These are phyloP conservation scores for Phrynosoma platyrhinos DNA, from an alignment of 2,113 vertebrate genomes.

Conservation along the genomic window DNA sequence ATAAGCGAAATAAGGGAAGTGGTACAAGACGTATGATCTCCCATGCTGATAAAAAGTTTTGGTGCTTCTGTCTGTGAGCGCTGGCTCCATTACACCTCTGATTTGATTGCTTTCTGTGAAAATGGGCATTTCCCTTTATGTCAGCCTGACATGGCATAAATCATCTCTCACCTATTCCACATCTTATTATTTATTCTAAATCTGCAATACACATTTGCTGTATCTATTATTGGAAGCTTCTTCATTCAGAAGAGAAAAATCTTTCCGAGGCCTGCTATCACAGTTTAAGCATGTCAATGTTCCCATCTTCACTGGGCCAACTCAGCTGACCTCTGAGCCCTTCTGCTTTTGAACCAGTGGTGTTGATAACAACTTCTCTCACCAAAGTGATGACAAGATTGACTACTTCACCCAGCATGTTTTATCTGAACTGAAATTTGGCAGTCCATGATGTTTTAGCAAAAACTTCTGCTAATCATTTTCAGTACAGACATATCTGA, in stretches of 20 bases:
- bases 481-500: not conserved
- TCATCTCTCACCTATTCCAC: not conserved
- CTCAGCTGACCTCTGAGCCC: not conserved
- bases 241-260: not conserved
- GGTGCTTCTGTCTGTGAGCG: not conserved
- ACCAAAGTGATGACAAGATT: slow-evolving; percentile 49
- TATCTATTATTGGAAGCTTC: not conserved
- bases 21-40: too few relatives aligned
- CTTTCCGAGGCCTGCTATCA: slow-evolving; percentile 53
- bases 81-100: not conserved
- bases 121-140: not conserved
- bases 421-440: slow-evolving; percentile 61
- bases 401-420: slow-evolving; percentile 43
- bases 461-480: slow-evolving; percentile 50
- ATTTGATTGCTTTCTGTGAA: not conserved
- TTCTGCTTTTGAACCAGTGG: slow-evolving; percentile 39
- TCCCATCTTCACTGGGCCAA: slow-evolving; percentile 54
- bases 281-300: slow-evolving; percentile 62
- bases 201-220: not conserved
- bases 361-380: slow-evolving; percentile 64
- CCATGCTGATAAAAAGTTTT: not conserved
- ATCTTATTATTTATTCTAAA: accelerated
- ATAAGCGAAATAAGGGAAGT: too few relatives aligned
- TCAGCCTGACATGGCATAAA: not conserved
- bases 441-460: slow-evolving; percentile 41